Conservation (phyloP, 2,888 invertebrate genomes). For the Phaonia tiefii region DNA sequence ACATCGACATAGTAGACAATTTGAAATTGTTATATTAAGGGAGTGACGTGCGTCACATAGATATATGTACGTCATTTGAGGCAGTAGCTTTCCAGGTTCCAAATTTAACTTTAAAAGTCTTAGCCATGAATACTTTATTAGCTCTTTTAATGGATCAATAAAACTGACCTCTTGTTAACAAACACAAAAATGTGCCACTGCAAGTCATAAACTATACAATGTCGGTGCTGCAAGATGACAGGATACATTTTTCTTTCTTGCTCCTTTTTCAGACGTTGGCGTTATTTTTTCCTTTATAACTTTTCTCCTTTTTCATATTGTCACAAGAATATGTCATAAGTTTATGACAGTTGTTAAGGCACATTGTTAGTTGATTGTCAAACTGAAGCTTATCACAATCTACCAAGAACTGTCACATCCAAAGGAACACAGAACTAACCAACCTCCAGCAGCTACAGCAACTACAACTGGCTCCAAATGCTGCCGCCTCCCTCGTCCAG, state of each 20-base stretch:
- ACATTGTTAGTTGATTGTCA: slow-evolving; percentile 56
- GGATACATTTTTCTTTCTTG: slow-evolving; percentile 19
- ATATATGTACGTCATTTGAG: too few relatives aligned
- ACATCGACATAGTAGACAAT: too few relatives aligned
- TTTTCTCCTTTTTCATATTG: slow-evolving; percentile 9
- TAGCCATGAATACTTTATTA: not conserved
- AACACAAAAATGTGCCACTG: not conserved
- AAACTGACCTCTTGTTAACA: slow-evolving; percentile 21
- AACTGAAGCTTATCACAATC: slow-evolving; percentile 49
- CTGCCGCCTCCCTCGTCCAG: too few relatives aligned
- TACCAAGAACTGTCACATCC: slow-evolving; percentile 20
- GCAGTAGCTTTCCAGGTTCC: too few relatives aligned
- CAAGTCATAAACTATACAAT: slow-evolving; percentile 38
- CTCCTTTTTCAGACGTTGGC: not conserved
- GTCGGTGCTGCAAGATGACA: slow-evolving; percentile 38
- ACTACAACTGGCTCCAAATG: not conserved
- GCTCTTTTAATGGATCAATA: slow-evolving; percentile 5
- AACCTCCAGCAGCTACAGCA: slow-evolving; percentile 14
- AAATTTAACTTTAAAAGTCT: not conserved
- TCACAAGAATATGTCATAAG: slow-evolving; percentile 45
- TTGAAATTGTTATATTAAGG: too few relatives aligned
- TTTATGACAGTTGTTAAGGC: slow-evolving; percentile 62
- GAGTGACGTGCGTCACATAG: too few relatives aligned
- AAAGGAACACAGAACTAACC: slow-evolving; percentile 26
- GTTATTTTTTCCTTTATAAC: too few relatives aligned